phyloP scores from a whole-genome alignment of 2,113 vertebrate species.

The Lophura nycthemera region DNA sequence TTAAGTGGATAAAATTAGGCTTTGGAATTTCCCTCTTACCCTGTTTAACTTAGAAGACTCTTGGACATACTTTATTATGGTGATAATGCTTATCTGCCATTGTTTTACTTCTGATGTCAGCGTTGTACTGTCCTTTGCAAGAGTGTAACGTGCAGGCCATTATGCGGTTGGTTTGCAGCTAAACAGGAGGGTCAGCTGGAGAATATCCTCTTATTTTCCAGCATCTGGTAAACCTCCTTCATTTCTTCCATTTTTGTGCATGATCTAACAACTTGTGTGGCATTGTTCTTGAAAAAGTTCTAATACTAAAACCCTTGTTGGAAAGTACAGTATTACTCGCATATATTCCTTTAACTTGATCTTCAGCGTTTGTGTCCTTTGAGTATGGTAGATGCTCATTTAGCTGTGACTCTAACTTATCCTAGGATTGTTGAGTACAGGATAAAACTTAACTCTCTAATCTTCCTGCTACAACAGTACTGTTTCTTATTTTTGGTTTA shows the following conservation, averaged over 20 bases:
- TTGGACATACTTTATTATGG: background rate
- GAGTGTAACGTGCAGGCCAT: background rate
- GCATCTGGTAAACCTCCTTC: background rate
- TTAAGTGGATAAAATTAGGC: slow-evolving; percentile 56
- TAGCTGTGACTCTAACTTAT: background rate
- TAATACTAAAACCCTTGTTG: background rate
- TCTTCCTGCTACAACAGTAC: background rate
- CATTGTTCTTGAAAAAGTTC: background rate
- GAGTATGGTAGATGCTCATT: background rate
- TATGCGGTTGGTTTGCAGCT: background rate
- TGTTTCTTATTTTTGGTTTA: background rate
- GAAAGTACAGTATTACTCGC: background rate
- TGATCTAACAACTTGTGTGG: background rate
- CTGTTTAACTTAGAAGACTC: background rate
- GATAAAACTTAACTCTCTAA: background rate
- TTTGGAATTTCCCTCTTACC: slow-evolving; percentile 54
- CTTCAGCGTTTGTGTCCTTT: background rate
- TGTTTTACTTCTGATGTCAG: background rate
- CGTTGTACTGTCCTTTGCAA: background rate
- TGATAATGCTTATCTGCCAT: slow-evolving; percentile 25
- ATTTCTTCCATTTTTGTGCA: background rate
- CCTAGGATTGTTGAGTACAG: background rate
- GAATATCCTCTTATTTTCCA: background rate
- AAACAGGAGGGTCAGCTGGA: background rate
- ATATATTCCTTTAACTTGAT: background rate